Base-by-base conservation (phyloP, 2,113 vertebrate species). In the Canis aureus region DNA sequence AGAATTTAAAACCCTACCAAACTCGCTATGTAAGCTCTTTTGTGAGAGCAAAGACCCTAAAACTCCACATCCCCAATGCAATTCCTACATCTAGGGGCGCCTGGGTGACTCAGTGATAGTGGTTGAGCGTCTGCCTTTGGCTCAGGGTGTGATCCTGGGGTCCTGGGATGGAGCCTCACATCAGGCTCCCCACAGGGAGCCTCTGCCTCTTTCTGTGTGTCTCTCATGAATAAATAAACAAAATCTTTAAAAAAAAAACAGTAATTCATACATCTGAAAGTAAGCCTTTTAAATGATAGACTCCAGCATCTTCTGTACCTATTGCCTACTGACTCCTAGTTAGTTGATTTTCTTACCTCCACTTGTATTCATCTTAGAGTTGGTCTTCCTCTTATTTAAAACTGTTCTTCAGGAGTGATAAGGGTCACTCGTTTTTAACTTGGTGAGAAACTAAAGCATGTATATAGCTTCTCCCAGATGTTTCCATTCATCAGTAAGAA, bases 341-440 rank as follows among this genome's bases (percentile, higher is more conserved):
- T 32, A 27, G 51, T 69, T 53, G 79, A 62, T 74, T 93, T 62
- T 89, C 53, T 74, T 82, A 23, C 62, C 20, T 25, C 59, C 2
- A 60, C 43, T 64, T 6, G 11, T 87, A 7, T 64, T 91, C 66
- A 55, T 7, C 0, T 82, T 95, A 74, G 32, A 43, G 55, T 76
- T 92, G 11, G 6, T 20, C 13, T 95, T 94, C 32, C 25, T 96
- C 19, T 89, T 89, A 43, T 87, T 76, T 87, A 81, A 88, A 93
- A 59, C 4, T 49, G 35, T 59, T 78, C 38, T 91, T 85, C 19
- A 38, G 59, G 23, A 67, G 22, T 62, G 17, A 55, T 57, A 66
- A 80, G 25, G 11, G 12, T 73, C 35, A 92, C 78, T 51, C 67
- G n/a, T 96, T 86, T 96, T n/a, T 53, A 79, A 32, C 22, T 69